A percentile compares a stretch with the other conserved stretches of the same genome.
phyloP scores from a whole-genome alignment of 2,888 invertebrate genomes.

The Brachyptera putata region DNA sequence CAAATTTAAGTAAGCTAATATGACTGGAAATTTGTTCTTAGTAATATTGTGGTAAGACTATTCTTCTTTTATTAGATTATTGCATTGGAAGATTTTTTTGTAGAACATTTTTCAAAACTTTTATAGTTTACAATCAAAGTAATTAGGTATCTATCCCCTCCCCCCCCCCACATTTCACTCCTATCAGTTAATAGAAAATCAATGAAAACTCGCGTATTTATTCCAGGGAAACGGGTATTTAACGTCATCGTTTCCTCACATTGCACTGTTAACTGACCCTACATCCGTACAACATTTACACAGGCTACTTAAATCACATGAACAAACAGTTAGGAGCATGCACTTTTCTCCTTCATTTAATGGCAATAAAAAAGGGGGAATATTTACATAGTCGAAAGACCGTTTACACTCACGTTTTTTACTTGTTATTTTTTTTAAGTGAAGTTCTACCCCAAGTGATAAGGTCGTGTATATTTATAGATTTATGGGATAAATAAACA shows the following conservation, averaged over 20 bases:
- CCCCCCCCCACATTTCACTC: background rate
- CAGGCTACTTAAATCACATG: slow-evolving; percentile 15
- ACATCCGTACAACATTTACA: slow-evolving; percentile 19
- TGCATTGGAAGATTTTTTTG: slow-evolving; percentile 21
- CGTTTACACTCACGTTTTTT: slow-evolving; percentile 7
- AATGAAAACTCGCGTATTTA: background rate
- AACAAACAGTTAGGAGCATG: slow-evolving; percentile 26
- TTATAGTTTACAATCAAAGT: background rate
- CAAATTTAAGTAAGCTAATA: no score
- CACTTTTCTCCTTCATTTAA: slow-evolving; percentile 19
- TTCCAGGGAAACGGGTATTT: background rate
- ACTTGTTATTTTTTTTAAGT: no score
- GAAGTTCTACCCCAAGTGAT: no score
- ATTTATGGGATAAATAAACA: background rate
- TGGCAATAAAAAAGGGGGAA: slow-evolving; percentile 24
- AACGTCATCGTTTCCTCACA: background rate
- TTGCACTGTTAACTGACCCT: slow-evolving; percentile 12
- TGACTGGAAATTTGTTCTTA: no score
- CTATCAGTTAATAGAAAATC: background rate
- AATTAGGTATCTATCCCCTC: background rate
- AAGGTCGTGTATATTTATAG: no score
- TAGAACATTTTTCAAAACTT: background rate
- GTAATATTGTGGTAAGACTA: background rate
- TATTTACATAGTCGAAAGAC: slow-evolving; percentile 26
- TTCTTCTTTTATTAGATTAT: background rate